Percentiles rank a stretch among this genome's conserved stretches.
Conservation (phyloP, 1,140 invertebrate genomes). For the Plodia interpunctella region DNA sequence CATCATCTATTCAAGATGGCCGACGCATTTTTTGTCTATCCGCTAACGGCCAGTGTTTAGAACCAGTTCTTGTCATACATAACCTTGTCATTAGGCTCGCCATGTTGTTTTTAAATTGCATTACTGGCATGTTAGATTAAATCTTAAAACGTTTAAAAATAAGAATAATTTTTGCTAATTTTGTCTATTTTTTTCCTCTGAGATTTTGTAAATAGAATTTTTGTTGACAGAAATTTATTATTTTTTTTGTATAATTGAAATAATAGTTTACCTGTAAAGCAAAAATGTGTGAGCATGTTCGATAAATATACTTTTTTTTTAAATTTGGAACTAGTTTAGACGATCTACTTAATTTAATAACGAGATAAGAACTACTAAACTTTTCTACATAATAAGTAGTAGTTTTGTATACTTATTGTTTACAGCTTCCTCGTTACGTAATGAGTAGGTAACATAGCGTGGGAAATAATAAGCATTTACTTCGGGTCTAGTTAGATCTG, state of each 20-base stretch:
- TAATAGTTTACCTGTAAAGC: too few species aligned
- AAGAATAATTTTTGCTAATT: slow-evolving; percentile 15
- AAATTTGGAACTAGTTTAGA: too few species aligned
- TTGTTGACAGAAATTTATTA: too few species aligned
- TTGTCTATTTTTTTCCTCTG: too few species aligned
- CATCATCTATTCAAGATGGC: slow-evolving; percentile 52
- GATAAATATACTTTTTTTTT: too few species aligned
- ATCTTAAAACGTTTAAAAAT: not conserved
- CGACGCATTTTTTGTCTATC: slow-evolving; percentile 49
- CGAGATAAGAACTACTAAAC: not conserved
- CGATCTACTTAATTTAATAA: too few species aligned
- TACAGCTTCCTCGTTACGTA: not conserved
- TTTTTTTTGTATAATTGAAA: too few species aligned
- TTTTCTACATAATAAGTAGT: not conserved
- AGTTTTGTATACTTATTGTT: not conserved
- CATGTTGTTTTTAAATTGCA: slow-evolving; percentile 51
- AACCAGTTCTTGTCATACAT: slow-evolving; percentile 59
- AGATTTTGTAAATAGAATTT: too few species aligned
- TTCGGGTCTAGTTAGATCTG: too few species aligned
- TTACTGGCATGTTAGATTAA: slow-evolving; percentile 7
- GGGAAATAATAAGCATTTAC: not conserved
- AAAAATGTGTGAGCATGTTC: too few species aligned
- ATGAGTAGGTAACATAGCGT: not conserved
- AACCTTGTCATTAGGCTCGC: slow-evolving; percentile 66
- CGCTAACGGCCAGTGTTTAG: slow-evolving; percentile 53